phyloP scores from a whole-genome alignment of 2,888 invertebrate species.

The Horisme vitalbata region DNA sequence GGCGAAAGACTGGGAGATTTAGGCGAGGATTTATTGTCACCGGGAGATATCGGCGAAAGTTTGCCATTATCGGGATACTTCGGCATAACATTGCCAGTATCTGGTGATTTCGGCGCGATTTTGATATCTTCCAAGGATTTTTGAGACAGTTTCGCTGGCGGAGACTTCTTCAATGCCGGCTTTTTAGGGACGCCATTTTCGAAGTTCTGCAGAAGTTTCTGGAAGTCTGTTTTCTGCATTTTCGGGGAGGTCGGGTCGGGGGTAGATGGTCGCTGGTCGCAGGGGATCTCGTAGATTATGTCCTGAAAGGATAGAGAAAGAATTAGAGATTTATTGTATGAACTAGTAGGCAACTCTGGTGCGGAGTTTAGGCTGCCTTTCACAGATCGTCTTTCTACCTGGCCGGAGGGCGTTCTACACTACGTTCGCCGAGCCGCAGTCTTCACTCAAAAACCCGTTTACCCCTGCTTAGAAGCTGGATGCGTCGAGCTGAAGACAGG shows the following conservation, averaged over 20 bases:
- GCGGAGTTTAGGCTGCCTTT: too few relatives aligned
- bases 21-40: slow-evolving; percentile 34
- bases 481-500: too few relatives aligned
- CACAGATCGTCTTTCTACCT: too few relatives aligned
- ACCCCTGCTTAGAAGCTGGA: too few relatives aligned
- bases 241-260: slow-evolving; percentile 39
- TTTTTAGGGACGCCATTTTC: slow-evolving; percentile 44
- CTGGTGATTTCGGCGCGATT: slow-evolving; percentile 38
- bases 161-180: slow-evolving; percentile 14
- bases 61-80: background rate
- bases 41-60: background rate
- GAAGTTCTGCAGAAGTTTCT: slow-evolving; percentile 60
- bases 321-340: too few relatives aligned
- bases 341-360: too few relatives aligned
- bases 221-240: slow-evolving; percentile 50
- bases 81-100: slow-evolving; percentile 38
- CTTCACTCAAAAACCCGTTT: too few relatives aligned
- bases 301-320: slow-evolving; percentile 54
- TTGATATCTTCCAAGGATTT: slow-evolving; percentile 31
- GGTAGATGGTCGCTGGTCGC: slow-evolving; percentile 44
- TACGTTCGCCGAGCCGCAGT: too few relatives aligned
- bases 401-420: too few relatives aligned
- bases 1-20: slow-evolving; percentile 28
- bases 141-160: background rate
- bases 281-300: slow-evolving; percentile 69